Evolutionary conservation across 2,888 invertebrate genomes (phyloP).

Genomic region (Sarcophaga subvicina): DNA sequence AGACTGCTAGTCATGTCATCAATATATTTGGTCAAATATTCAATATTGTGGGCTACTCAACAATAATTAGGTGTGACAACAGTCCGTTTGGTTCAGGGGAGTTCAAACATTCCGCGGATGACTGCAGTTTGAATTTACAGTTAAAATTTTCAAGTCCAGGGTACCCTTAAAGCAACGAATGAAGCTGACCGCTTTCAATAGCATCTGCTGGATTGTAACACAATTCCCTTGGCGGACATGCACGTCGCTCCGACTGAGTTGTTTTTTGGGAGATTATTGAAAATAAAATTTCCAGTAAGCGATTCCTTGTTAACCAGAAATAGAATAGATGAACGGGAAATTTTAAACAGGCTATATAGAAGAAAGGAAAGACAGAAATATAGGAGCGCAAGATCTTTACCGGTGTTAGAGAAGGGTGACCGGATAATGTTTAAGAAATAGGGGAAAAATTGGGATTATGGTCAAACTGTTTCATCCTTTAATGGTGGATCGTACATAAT

Average conservation of each 20-base stretch:
- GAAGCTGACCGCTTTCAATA: constrained; percentile 49
- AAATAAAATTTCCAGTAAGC: not conserved
- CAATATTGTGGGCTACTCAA: no score
- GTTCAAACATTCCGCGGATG: no score
- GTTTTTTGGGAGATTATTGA: constrained; percentile 59
- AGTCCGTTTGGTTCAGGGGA: no score
- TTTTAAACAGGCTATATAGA: constrained; percentile 51
- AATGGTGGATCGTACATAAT: not conserved
- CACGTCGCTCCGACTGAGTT: constrained; percentile 58
- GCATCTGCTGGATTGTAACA: constrained; percentile 62
- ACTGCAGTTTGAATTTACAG: no score
- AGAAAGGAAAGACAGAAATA: constrained; percentile 45
- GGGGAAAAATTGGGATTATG: constrained; percentile 5
- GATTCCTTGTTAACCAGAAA: constrained; percentile 33
- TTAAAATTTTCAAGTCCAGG: no score
- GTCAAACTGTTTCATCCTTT: constrained; percentile 3
- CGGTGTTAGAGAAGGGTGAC: constrained; percentile 48
- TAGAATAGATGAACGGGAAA: constrained; percentile 19
- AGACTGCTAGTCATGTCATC: no score
- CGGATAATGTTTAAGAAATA: constrained; percentile 63
- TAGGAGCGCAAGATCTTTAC: constrained; percentile 33
- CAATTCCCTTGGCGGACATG: constrained; percentile 42
- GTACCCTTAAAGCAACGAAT: no score
- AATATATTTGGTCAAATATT: no score
- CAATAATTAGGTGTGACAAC: no score